phyloP scores from a whole-genome alignment of 2,113 vertebrate species.

The Coregonus clupeaformis region DNA sequence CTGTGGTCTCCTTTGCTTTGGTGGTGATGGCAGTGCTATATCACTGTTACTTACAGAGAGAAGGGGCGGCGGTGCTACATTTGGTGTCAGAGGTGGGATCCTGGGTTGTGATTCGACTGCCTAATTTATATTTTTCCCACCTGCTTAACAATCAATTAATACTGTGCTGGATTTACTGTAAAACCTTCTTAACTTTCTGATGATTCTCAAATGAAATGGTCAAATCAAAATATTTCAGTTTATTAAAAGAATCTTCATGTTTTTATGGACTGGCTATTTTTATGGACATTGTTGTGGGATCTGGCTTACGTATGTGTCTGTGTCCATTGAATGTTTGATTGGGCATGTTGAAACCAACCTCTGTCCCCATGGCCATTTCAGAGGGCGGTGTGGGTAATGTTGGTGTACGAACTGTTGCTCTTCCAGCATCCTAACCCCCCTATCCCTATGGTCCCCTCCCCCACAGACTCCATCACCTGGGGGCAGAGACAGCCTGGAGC shows the following conservation, averaged over 20 bases:
- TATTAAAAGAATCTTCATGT: not conserved
- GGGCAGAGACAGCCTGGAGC: constrained; percentile 81
- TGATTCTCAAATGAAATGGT: not conserved
- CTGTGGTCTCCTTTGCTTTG: not conserved
- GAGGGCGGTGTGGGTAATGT: too few relatives aligned
- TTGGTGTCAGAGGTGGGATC: constrained; percentile 15
- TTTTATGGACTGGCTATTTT: too few relatives aligned
- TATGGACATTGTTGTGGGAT: too few relatives aligned
- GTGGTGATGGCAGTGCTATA: constrained; percentile 24
- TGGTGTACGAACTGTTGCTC: not conserved
- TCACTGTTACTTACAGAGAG: not conserved
- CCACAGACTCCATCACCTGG: constrained; percentile 56
- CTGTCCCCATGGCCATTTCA: too few relatives aligned
- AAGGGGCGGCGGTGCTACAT: constrained; percentile 9
- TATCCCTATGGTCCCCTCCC: not conserved
- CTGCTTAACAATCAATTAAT: not conserved
- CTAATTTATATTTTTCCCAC: too few relatives aligned
- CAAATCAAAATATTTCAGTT: not conserved
- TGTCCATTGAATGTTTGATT: too few relatives aligned
- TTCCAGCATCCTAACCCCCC: not conserved
- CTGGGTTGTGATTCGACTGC: too few relatives aligned
- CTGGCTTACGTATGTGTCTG: too few relatives aligned
- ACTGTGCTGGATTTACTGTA: not conserved
- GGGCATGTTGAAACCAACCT: too few relatives aligned
- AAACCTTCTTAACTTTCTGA: not conserved